phyloP scores from a whole-genome alignment of 2,888 invertebrate species.

The Maniola hyperantus region DNA sequence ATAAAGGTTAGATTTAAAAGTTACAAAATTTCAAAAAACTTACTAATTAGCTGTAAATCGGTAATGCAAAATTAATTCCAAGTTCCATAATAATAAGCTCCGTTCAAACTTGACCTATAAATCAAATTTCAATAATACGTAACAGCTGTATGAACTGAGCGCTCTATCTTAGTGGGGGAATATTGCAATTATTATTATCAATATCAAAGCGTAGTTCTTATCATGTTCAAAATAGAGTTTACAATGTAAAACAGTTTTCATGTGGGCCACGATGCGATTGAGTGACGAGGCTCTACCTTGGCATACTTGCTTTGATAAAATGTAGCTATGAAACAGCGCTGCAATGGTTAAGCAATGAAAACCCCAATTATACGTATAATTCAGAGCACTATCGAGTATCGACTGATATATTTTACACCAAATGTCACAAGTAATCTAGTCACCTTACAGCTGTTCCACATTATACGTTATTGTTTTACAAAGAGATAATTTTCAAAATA shows the following conservation, averaged over 20 bases:
- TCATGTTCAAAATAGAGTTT: conserved; percentile 23
- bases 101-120: conserved; percentile 5
- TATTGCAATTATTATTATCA: conserved; percentile 8
- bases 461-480: not conserved
- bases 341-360: conserved; percentile 24
- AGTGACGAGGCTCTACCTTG: conserved; percentile 45
- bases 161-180: conserved; percentile 6
- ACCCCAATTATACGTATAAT: not conserved
- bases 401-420: conserved; percentile 8
- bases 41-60: too few species aligned
- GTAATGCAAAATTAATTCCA: conserved; percentile 2
- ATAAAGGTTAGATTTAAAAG: too few species aligned
- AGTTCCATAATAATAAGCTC: not conserved
- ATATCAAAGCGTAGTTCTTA: conserved; percentile 22
- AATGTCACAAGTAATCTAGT: not conserved
- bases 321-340: conserved; percentile 34
- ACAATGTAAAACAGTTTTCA: conserved; percentile 20
- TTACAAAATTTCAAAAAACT: too few species aligned
- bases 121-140: not conserved
- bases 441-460: not conserved
- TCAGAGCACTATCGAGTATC: conserved; percentile 7
- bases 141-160: conserved; percentile 4
- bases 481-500: not conserved
- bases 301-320: conserved; percentile 43
- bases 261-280: conserved; percentile 34